phyloP scores from a whole-genome alignment of 2,113 vertebrate genomes.

The Equus quagga region DNA sequence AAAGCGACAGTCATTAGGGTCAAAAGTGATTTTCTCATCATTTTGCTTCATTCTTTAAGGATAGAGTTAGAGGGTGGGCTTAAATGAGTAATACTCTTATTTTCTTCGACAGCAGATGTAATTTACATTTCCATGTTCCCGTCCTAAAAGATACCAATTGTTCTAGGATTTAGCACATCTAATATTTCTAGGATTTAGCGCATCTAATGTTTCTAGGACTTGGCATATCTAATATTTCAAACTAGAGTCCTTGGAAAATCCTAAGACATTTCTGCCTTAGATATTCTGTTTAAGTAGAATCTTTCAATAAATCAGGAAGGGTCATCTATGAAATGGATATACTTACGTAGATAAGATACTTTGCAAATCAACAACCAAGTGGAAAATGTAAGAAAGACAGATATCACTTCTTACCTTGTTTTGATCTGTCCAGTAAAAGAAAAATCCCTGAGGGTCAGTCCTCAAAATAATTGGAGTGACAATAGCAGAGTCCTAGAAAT shows the following conservation, averaged over 20 bases:
- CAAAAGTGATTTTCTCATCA: conserved; percentile 20
- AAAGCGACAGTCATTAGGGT: not conserved
- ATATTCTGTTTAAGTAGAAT: not conserved
- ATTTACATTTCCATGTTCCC: not conserved
- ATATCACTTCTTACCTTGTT: conserved; percentile 93
- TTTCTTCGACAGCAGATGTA: not conserved
- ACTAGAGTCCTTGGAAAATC: not conserved
- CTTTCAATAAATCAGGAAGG: conserved; percentile 37
- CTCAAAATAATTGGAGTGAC: conserved; percentile 95
- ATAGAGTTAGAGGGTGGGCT: not conserved
- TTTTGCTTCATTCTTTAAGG: not conserved
- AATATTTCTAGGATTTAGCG: not conserved
- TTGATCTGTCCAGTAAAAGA: conserved; percentile 98
- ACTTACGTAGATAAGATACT: conserved; percentile 25
- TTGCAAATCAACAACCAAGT: not conserved
- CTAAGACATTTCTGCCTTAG: not conserved
- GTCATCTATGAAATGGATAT: not conserved
- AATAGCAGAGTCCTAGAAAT: conserved; percentile 92
- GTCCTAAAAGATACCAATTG: not conserved
- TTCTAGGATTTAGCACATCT: not conserved
- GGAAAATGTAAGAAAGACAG: conserved; percentile 16
- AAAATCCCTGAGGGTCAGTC: conserved; percentile 97
- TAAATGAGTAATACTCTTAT: not conserved
- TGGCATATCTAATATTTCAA: not conserved
- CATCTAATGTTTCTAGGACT: not conserved